Evolutionary conservation across 2,113 vertebrate genomes (phyloP), one percentile per base, ranked within the genome.

Genomic region (Mobula birostris): DNA sequence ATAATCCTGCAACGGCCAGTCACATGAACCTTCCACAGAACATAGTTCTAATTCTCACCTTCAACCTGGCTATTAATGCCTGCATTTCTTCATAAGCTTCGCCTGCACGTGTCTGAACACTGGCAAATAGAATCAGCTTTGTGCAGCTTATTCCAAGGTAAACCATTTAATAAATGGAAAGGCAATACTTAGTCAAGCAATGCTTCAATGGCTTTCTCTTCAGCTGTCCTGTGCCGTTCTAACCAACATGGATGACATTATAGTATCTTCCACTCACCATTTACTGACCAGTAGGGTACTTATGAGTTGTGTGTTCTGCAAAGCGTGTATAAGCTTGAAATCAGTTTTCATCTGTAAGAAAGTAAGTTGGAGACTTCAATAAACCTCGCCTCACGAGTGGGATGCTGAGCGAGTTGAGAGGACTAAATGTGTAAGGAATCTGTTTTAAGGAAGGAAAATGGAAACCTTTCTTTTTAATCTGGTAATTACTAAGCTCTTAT

Each of bases 21-120:
- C 36, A 15, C 91, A 0, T 29, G 70, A 93, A 24, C 68, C 24
- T 93, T 56, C 70, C 91, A 74, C 91, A 21, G 40, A 74, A 11
- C 5, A 1, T 15, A 70, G 17, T 27, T 29, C 11, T 93, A 56
- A 76, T 14, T 24, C 68, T 27, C 70, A 2, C 2, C 8, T 48
- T 36, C 36, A 7, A 29, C 36, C 27, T 61, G 83, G 21, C 40
- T 66, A 32, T 91, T 76, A 93, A 93, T 74, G 48, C 91, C 91
- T 48, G 68, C 90, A 48, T 48, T 24, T 93, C 68, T 56, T 14
- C 36, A 76, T 72, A 19, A 56, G 68, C 91, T 93, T 93, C 91
- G 36, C 36, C 21, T 29, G 91, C 68, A 93, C 91, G 36, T 93
- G 90, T 72, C 90, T 93, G 40, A 74, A 76, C 91, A 74, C 70